Evolutionary conservation across 2,113 vertebrate species (phyloP).

Genomic region (Tamias sibiricus): DNA sequence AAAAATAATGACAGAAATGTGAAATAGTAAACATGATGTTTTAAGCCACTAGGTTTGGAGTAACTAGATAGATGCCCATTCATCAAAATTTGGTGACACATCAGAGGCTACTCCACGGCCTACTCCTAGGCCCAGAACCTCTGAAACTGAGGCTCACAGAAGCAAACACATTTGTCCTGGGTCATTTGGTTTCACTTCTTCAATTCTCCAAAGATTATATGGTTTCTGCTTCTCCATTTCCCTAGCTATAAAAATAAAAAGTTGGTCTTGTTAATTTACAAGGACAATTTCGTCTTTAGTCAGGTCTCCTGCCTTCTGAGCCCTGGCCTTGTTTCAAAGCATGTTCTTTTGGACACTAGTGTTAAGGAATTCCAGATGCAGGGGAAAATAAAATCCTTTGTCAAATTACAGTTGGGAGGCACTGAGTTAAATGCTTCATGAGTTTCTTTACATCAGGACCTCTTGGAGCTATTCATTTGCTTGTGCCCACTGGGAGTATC

Average conservation of each 20-base stretch:
- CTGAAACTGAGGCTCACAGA: background rate
- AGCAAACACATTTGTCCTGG: background rate
- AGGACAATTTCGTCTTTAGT: background rate
- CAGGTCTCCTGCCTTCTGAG: background rate
- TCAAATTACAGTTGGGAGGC: background rate
- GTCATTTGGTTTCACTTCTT: background rate
- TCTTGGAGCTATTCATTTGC: background rate
- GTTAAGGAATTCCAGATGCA: constrained; percentile 16
- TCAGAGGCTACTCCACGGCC: too few relatives aligned
- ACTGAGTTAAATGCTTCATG: background rate
- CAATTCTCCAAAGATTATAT: too few relatives aligned
- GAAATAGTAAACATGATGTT: background rate
- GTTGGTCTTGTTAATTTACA: background rate
- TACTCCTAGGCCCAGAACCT: background rate
- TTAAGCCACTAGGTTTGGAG: background rate
- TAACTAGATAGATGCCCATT: background rate
- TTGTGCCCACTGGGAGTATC: background rate
- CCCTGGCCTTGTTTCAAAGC: background rate
- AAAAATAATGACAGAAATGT: too few relatives aligned
- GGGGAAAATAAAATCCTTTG: background rate
- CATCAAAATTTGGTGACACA: background rate
- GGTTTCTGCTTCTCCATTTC: background rate
- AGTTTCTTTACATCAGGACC: background rate
- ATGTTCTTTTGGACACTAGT: background rate
- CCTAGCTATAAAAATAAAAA: background rate